Evolutionary conservation across 1,140 invertebrate genomes (phyloP), one percentile per base, ranked within the genome.

Genomic region (Nasonia giraulti): DNA sequence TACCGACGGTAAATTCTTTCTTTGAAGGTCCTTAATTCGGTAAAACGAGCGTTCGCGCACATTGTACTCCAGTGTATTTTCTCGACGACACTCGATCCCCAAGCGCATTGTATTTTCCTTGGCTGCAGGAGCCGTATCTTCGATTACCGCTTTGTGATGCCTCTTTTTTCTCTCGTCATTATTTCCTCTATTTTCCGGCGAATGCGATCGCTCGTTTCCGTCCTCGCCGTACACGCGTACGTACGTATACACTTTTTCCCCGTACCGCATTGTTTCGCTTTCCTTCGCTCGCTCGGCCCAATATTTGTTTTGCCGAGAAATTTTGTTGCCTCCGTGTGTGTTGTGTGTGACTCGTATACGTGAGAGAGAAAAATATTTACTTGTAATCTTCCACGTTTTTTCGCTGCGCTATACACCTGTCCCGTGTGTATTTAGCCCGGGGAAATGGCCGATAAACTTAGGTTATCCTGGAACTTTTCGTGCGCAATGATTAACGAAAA

Each of bases 1-100:
- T 80, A 69, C n/a, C 78, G 66, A 37, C 50, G 6, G 55, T n/a
- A 66, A 79, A 27, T 80, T 37, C 66, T 66, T 69, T 71, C n/a
- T 37, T 20, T 62, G 20, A n/a, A 20, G 55, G 4, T 7, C 7
- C 20, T 17, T 44, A 47, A 62, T 62, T 27, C 2, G 23, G 11
- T 47, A 33, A 44, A 44, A 8, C 40, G 1, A 44, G 40, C 10
- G 3, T 68, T 80, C 12, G 47, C 47, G 12, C 1, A 27, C 27
- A 27, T 27, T 27, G 27, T 50, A 40, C 7, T 40, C 7, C 37
- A 44, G 7, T 44, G 40, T 31, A 11, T 71, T 80, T 50, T 37
- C 8, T 23, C n/a, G n/a, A 12, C 17, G 33, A n/a, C 20, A 71
- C 62, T 71, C 37, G 66, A 80, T 80, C 7, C 44, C 10, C 66